Base-by-base conservation (phyloP, 1,140 invertebrate species). In the Lethrus apterus region DNA sequence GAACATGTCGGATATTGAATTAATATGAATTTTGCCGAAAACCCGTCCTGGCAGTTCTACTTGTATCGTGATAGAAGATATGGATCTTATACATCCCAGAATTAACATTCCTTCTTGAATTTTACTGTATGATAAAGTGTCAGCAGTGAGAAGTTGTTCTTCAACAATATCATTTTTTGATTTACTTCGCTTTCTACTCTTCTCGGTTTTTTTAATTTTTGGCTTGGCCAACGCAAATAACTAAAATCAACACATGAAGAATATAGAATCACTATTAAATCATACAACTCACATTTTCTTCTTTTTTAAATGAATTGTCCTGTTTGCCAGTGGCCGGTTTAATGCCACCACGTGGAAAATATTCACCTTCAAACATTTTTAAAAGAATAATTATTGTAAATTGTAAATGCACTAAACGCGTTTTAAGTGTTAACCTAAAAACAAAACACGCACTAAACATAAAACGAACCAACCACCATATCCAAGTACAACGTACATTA, bases 1-100 rank as follows among this genome's bases (percentile, higher is more conserved):
- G 43, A 83, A 81, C 0, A 72, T 50, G 40, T 73, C 63, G 33
- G 78, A 78, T 26, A 84, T 71, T 47, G 80, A 69, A 40, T 73
- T 76, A 2, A 77, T 72, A 62, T 72, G 70, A 5, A 81, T 65
- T 32, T 57, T 59, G 2, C 74, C 80, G 23, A 63, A 60, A 44
- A 77, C 62, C 44, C 72, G 63, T 13, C 78, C 76, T 5, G 81
- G 80, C 36, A 83, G 52, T 23, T 73, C 70, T 0, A 83, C 52
- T 13, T 70, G 58, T 4, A 80, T 46, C 51, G 73, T 69, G n/a
- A 75, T 75, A 18, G 78, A 71, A 8, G 63, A 62, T 1, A 75
- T 58, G 48, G 69, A 51, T 24, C 59, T 60, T 41, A 83, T 60
- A 53, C 78, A 65, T 1, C 73, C 76, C 14, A 83, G 55, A 4